Conservation (phyloP, 2,113 vertebrate species). For the Triplophysa dalaica region DNA sequence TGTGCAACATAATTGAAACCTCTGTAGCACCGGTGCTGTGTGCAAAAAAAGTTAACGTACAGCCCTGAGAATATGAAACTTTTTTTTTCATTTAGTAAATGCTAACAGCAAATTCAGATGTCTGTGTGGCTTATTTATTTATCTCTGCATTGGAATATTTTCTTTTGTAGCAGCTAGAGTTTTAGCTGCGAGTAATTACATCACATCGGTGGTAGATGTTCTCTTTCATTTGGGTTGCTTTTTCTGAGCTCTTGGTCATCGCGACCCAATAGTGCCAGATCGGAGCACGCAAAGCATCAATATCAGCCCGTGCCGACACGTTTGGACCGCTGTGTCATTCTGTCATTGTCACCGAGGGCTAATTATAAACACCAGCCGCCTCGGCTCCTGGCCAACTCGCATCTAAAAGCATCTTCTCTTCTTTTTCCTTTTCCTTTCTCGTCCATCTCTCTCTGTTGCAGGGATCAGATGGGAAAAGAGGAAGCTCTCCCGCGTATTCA, state of each 20-base stretch:
- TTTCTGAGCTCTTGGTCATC: conserved; percentile 31
- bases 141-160: background rate
- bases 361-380: conserved; percentile 53
- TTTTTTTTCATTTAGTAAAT: no score
- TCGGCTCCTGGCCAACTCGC: conserved; percentile 22
- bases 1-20: no score
- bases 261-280: conserved; percentile 54
- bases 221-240: background rate
- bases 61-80: no score
- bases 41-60: no score
- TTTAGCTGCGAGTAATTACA: no score
- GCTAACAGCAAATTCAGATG: no score
- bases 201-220: background rate
- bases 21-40: no score
- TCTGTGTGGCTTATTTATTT: background rate
- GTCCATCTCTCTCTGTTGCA: conserved; percentile 14
- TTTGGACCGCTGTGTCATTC: conserved; percentile 46
- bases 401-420: conserved; percentile 11
- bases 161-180: no score
- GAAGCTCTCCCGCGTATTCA: conserved; percentile 61
- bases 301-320: conserved; percentile 41
- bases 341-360: conserved; percentile 52
- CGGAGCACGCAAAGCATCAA: conserved; percentile 45
- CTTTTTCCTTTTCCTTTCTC: background rate
- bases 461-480: conserved; percentile 61